Evolutionary conservation across 2,888 invertebrate genomes (phyloP), one percentile per base, ranked within the genome.

Genomic region (Crocallis elinguaria): DNA sequence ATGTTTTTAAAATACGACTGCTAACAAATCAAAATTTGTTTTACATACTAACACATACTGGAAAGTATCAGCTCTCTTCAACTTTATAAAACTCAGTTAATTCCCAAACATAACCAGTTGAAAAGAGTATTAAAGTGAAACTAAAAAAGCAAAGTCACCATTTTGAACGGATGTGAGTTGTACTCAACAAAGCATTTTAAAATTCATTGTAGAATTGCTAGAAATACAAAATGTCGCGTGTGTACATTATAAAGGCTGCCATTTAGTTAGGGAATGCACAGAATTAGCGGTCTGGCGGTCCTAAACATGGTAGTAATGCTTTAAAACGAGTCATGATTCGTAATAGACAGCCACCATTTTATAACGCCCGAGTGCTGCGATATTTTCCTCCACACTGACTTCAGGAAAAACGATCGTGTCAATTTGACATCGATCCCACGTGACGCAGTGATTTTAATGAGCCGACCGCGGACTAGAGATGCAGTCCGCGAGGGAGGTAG

Each of bases 401-500:
- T 91, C 79, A 88, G 89, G 91, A 86, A 90, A 89, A 90, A 84
- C 87, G 87, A 91, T 88, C 84, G 83, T 89, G 91, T 92, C 88
- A 91, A 92, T 92, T 93, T 93, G 94, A 93, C 93, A 94, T 93
- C 93, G 93, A 93, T 93, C 93, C 93, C 94, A 94, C 94, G 94
- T 94, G 94, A 94, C 94, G 92, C 90, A 88, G 93, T 93, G 93
- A 93, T 93, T 93, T 93, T 93, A 93, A 93, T 93, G 93, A 93
- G 93, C 92, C 92, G 92, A 91, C 92, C 92, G 92, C 91, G 91
- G 90, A 87, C 91, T 92, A 91, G 92, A 92, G 92, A 92, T 92
- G 92, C 92, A 92, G 89, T 89, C 91, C 88, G 93, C 93, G 93
- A 93, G 93, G 93, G 93, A 93, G 93, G 90, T 89, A 89, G 91